phyloP scores from a whole-genome alignment of 2,113 vertebrate species.

The Puffinus mauretanicus region DNA sequence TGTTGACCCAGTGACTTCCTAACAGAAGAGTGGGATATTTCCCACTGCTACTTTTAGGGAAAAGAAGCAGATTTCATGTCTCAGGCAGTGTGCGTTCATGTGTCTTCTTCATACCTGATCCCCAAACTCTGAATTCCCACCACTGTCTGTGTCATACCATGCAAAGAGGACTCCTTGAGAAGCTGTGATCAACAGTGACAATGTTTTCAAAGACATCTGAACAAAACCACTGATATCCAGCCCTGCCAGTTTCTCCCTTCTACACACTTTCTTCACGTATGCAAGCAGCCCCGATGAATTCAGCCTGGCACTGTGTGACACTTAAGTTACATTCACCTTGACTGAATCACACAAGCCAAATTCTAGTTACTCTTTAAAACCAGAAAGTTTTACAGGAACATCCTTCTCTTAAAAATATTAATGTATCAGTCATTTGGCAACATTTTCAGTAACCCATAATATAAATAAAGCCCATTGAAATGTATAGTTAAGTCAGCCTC shows the following conservation, averaged over 20 bases:
- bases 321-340: not conserved
- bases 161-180: not conserved
- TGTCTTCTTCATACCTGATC: not conserved
- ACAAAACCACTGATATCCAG: not conserved
- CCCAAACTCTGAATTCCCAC: not conserved
- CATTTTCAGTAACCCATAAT: not conserved
- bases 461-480: not conserved
- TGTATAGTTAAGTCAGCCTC: not conserved
- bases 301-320: not conserved
- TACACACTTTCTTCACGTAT: not conserved
- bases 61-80: not conserved
- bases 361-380: not conserved
- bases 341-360: not conserved
- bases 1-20: not conserved
- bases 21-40: not conserved
- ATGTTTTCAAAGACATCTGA: not conserved
- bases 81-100: rapidly evolving
- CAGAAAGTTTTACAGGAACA: not conserved
- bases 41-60: not conserved
- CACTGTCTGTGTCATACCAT: not conserved
- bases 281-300: not conserved
- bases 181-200: not conserved
- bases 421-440: not conserved
- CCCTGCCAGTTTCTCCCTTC: not conserved
- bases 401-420: not conserved